Evolutionary conservation across 2,797 vertebrate species (phyloP).

Genomic region (Artibeus jamaicensis): DNA sequence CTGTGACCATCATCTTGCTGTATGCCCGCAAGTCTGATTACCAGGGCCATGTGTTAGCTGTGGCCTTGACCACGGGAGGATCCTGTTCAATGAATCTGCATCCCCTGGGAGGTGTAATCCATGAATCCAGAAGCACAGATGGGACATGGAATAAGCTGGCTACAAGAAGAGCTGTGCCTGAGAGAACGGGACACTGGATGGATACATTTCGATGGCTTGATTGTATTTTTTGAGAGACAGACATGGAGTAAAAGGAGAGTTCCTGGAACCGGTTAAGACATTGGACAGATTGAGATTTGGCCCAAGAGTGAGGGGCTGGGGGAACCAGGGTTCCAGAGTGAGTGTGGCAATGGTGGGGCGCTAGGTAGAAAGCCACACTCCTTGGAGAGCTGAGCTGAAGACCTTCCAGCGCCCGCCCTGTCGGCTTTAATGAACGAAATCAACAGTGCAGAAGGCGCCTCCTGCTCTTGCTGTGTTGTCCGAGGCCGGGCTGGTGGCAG

Average conservation of each 20-base stretch:
- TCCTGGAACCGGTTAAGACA: background rate
- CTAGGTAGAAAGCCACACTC: accelerated
- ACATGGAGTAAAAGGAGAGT: background rate
- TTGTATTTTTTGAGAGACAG: background rate
- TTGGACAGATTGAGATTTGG: background rate
- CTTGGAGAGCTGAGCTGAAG: background rate
- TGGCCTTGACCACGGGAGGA: background rate
- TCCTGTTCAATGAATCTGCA: background rate
- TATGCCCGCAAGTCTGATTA: background rate
- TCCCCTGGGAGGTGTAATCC: background rate
- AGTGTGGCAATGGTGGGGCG: accelerated
- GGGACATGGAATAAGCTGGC: background rate
- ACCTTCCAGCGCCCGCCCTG: background rate
- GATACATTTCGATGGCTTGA: background rate
- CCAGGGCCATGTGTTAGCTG: background rate
- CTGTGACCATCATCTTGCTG: background rate
- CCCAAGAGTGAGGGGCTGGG: background rate
- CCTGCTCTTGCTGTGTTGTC: background rate
- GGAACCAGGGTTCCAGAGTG: background rate
- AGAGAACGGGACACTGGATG: background rate
- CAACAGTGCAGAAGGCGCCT: accelerated
- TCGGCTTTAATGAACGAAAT: background rate
- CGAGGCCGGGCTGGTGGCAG: background rate
- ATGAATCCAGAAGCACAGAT: background rate
- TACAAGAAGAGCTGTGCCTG: background rate